Conservation (phyloP, 2,888 invertebrate species). For the Cosmia pyralina region DNA sequence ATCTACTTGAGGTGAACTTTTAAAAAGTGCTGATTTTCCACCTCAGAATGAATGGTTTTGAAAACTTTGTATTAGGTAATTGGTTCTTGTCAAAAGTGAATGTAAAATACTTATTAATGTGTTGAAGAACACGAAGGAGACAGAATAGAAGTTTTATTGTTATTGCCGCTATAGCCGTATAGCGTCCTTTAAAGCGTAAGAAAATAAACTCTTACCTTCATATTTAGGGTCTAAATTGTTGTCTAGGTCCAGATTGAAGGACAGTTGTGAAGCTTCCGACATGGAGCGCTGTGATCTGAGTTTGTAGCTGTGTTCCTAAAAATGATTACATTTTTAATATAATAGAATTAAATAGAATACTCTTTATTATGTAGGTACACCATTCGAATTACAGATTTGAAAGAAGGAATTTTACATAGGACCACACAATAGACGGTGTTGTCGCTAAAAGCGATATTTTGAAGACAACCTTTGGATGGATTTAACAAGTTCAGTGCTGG, state of each 20-base stretch:
- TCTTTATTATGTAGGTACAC: not conserved
- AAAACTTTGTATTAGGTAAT: no score
- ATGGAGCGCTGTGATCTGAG: constrained; percentile 83
- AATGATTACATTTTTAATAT: not conserved
- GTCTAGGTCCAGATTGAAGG: constrained; percentile 84
- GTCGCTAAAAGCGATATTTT: not conserved
- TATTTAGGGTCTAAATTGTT: constrained; percentile 80
- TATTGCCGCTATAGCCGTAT: no score
- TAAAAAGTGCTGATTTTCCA: no score
- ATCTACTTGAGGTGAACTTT: no score
- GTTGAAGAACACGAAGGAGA: no score
- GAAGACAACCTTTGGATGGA: not conserved
- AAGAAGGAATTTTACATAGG: not conserved
- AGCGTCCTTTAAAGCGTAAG: no score
- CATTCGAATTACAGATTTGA: not conserved
- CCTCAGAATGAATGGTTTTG: no score
- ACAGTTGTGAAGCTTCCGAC: constrained; percentile 85
- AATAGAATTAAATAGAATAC: not conserved
- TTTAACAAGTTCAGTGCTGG: no score
- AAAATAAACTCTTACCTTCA: constrained; percentile 74
- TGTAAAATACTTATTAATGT: no score
- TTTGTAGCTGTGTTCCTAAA: constrained; percentile 82
- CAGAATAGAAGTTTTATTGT: no score
- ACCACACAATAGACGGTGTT: not conserved
- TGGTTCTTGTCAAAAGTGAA: no score